Percentiles rank a stretch among this genome's conserved stretches.
These are phyloP conservation scores for Pachypsylla venusta DNA, from an alignment of 1,140 invertebrate genomes.

Conservation along the genomic window DNA sequence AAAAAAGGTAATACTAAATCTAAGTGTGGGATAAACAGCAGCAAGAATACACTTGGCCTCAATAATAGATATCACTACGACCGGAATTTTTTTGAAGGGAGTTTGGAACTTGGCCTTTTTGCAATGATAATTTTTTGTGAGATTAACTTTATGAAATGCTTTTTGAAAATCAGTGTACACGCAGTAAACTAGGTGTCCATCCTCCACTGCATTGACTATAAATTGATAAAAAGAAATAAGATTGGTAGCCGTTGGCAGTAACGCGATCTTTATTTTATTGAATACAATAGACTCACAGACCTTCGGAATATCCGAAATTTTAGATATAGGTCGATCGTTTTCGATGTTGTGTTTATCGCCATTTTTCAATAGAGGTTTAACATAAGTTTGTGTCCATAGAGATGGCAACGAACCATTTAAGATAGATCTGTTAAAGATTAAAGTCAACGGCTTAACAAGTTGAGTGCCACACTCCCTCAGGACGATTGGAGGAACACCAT, in stretches of 20 bases:
- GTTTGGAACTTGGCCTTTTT: no score
- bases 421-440: neutral
- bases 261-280: neutral
- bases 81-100: no score
- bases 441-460: neutral
- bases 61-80: no score
- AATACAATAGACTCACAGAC: slow-evolving; percentile 12
- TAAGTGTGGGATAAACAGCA: no score
- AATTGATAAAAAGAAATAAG: slow-evolving; percentile 8
- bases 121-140: no score
- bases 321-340: slow-evolving; percentile 21
- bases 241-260: slow-evolving; percentile 9
- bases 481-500: neutral
- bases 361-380: slow-evolving; percentile 17
- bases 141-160: slow-evolving; percentile 13
- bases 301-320: slow-evolving; percentile 19
- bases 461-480: slow-evolving; percentile 3
- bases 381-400: slow-evolving; percentile 15
- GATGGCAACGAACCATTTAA: neutral
- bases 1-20: no score
- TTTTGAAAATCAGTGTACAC: slow-evolving; percentile 16
- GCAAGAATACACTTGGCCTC: no score
- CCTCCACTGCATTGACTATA: neutral
- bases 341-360: slow-evolving; percentile 13
- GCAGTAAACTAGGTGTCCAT: slow-evolving; percentile 9